Base-by-base conservation (phyloP, 2,888 invertebrate species). In the Drosophila borealis region DNA sequence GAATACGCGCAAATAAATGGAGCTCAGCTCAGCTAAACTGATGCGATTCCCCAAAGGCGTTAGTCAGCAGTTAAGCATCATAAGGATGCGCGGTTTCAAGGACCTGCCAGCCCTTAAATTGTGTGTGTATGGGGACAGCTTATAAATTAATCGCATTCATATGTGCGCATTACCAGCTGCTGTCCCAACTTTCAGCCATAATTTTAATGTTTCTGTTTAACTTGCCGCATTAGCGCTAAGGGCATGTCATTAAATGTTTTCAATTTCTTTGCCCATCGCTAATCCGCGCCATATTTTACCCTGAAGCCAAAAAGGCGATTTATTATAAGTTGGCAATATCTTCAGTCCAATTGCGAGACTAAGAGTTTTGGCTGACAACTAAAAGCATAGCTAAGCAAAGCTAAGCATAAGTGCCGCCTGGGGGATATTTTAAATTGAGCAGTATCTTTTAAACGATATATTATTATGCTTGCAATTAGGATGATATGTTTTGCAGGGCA, bases 51-150 rank as follows among this genome's bases (percentile, higher is more conserved):
- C 86, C 66, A 29, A 44, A 42, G 83, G 74, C 80, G 39, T 59
- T 54, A 51, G 61, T 80, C 70, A 55, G 69, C 69, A 29, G 8
- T 80, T 72, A 62, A 82, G 70, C 54, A 65, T 42, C 48, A 6
- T 19, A 45, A 45, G 39, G 48, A 59, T 49, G 44, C 17, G 4
- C 10, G 44, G 17, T 19, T 39, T 51, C 6, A 5, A 13, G 25
- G 37, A 29, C 21, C 29, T 45, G 56, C 33, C 57, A n/a, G 19
- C 45, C 45, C 42, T 61, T 67, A 25, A 44, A 48, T 46, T 69
- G 6, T 48, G 39, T 17, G 17, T 17, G 17, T 6, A 17, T 34
- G 37, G 42, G 21, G 11, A 17, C 25, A 17, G 37, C 37, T 34
- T 34, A 34, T 42, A 42, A 50, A 51, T 44, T 33, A 60, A 42